A percentile compares a stretch with the other conserved stretches of the same genome.
These are phyloP conservation scores for Chaetophractus vellerosus DNA, from an alignment of 2,797 vertebrate species.

Conservation along the genomic window DNA sequence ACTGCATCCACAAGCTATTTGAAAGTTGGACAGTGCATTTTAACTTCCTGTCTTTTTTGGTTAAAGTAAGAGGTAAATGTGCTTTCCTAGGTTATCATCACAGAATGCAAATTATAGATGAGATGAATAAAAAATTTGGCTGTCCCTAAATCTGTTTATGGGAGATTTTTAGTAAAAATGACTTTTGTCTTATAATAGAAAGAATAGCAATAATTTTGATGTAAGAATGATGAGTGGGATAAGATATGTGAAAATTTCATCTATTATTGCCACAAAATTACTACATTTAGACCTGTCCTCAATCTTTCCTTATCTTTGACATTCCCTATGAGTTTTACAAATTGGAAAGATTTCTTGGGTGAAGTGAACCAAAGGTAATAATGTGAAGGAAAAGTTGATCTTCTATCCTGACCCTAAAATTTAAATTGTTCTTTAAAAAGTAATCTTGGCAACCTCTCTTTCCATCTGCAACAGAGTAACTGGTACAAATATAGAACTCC, in stretches of 20 bases:
- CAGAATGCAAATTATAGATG: slow-evolving; percentile 53
- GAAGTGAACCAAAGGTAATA: slow-evolving; percentile 7
- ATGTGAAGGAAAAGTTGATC: neutral
- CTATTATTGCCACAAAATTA: slow-evolving; percentile 68
- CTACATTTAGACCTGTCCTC: slow-evolving; percentile 76
- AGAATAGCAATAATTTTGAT: slow-evolving; percentile 80
- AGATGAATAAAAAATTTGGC: neutral
- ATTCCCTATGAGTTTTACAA: slow-evolving; percentile 24
- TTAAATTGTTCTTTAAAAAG: slow-evolving; percentile 54
- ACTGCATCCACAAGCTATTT: neutral
- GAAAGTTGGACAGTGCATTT: neutral
- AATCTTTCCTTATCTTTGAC: slow-evolving; percentile 79
- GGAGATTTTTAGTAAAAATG: slow-evolving; percentile 66
- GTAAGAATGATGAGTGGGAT: slow-evolving; percentile 47
- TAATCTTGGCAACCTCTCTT: neutral
- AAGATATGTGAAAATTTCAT: slow-evolving; percentile 71
- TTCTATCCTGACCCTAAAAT: slow-evolving; percentile 31
- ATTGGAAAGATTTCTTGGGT: slow-evolving; percentile 37
- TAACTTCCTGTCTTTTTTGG: slow-evolving; percentile 13
- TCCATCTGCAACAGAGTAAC: neutral
- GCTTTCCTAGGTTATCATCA: slow-evolving; percentile 14
- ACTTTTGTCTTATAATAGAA: slow-evolving; percentile 78
- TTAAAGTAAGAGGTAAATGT: neutral
- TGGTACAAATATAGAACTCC: neutral
- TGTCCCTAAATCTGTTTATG: slow-evolving; percentile 56